Percentiles rank a stretch among this genome's conserved stretches.
phyloP scores from a whole-genome alignment of 2,888 invertebrate genomes.

The Eurytoma californica region DNA sequence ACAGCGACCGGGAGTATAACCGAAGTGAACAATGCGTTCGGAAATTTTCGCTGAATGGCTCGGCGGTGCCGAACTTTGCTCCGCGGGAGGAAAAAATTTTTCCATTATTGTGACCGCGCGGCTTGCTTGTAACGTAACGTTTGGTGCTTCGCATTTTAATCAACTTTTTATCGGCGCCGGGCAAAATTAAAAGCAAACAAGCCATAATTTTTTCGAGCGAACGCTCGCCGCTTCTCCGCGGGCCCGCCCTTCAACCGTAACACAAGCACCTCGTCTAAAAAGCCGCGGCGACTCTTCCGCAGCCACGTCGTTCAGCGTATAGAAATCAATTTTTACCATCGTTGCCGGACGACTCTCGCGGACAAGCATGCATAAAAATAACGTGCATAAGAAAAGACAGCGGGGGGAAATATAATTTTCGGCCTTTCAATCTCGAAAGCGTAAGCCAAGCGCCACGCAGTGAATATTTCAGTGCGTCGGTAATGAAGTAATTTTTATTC shows the following conservation, averaged over 20 bases:
- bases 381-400: no score
- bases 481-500: slow-evolving; percentile 18
- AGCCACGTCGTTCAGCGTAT: neutral
- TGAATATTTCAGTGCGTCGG: slow-evolving; percentile 15
- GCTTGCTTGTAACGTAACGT: slow-evolving; percentile 18
- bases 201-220: neutral
- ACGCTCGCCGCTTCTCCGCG: neutral
- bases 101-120: slow-evolving; percentile 37
- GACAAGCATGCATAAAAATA: neutral
- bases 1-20: neutral
- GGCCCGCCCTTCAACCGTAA: neutral
- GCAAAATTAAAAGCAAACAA: slow-evolving; percentile 45
- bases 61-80: slow-evolving; percentile 12
- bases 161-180: slow-evolving; percentile 37
- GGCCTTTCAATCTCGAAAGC: neutral
- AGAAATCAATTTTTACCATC: no score
- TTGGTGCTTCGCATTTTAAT: slow-evolving; percentile 44
- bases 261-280: neutral
- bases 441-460: neutral
- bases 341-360: no score
- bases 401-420: neutral
- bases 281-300: neutral
- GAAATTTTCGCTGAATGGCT: slow-evolving; percentile 19
- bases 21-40: slow-evolving; percentile 26
- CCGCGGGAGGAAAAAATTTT: slow-evolving; percentile 22